Evolutionary conservation across 2,797 vertebrate species (phyloP), one percentile per base, ranked within the genome.

Genomic region (Dermochelys coriacea): DNA sequence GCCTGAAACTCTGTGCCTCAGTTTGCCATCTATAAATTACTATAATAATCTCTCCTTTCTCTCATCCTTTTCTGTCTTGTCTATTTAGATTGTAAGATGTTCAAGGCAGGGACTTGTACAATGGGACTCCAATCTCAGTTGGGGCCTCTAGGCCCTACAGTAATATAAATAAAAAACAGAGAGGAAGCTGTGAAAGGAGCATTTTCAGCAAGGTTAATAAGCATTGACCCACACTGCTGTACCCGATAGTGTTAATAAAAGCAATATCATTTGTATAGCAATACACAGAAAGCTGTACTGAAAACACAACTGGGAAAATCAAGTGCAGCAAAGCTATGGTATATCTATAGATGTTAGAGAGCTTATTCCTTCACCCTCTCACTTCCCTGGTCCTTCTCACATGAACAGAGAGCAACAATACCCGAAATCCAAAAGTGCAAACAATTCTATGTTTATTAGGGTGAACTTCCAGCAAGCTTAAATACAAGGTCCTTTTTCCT

Each of bases 81-180:
- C 41, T 74, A 45, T 45, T 74, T 41, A 45, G 71, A 45, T 19
- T 45, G 12, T 14, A 74, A 45, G 5, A 12, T 74, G 41, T 45
- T 45, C 41, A 45, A 27, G 71, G 7, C 37, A 45, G 71, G 41
- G 19, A 37, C n/a, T 71, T 41, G 68, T 41, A 19, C 37, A 25
- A 25, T 71, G 37, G 59, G 37, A 71, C 34, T 71, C 59, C 31
- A 61, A 31, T 61, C 59, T 34, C 31, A 61, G 6, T 61, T 34
- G 31, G 31, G 29, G 29, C 21, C 59, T 59, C 11, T 59, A 59
- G 12, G 12, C 47, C 57, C 37, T 1, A 23, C 23, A 16, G 54
- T 79, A 68, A 37, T 6, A 8, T 27, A 21, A 19, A 18, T 41
- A 0, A 23, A 3, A 19, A 1, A 1, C 1, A 47, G 45, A 68